Percentiles rank a stretch among this genome's conserved stretches.
Conservation (phyloP, 2,113 vertebrate genomes). For the Probosciger aterrimus region DNA sequence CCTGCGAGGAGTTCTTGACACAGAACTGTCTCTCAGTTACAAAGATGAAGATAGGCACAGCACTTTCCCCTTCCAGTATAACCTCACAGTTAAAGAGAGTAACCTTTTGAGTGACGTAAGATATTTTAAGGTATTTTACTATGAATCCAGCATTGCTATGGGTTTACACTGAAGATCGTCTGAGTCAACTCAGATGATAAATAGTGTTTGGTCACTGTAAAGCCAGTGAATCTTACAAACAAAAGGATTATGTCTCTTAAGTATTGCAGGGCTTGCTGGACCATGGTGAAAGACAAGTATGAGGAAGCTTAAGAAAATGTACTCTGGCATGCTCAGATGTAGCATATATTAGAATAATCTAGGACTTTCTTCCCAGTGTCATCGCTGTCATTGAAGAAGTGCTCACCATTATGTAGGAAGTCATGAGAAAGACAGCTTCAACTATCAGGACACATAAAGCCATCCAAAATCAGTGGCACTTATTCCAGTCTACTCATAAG, state of each 20-base stretch:
- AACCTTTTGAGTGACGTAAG: neutral
- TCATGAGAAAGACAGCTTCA: neutral
- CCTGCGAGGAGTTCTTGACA: neutral
- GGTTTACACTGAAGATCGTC: neutral
- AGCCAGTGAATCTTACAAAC: neutral
- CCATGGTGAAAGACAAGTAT: neutral
- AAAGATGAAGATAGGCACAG: neutral
- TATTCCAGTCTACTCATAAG: neutral
- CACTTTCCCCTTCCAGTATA: neutral
- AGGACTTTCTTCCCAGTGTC: neutral
- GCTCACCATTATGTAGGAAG: rapidly evolving
- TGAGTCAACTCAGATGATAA: neutral
- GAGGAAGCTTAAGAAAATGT: neutral
- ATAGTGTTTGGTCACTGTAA: neutral
- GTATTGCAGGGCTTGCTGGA: neutral
- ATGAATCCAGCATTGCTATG: neutral
- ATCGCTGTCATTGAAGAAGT: rapidly evolving
- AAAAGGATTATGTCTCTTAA: neutral
- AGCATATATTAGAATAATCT: neutral
- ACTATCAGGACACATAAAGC: neutral
- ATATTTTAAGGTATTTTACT: neutral
- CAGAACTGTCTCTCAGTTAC: neutral
- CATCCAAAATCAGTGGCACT: neutral
- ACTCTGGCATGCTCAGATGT: neutral
- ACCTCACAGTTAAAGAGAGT: neutral